Conservation (phyloP, 2,113 vertebrate genomes). For the Cephalopholis sonnerati region DNA sequence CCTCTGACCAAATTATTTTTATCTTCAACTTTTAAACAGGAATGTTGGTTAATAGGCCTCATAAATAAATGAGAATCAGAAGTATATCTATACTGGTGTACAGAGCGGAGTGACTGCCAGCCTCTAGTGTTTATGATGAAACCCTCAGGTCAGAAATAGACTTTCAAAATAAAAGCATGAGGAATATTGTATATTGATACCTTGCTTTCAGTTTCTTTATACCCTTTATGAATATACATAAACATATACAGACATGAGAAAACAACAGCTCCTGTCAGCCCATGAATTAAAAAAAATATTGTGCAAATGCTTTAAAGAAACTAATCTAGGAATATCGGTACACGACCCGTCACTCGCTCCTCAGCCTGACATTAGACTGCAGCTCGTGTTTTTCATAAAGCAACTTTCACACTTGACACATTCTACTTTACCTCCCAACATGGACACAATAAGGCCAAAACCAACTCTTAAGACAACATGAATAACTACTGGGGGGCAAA, state of each 20-base stretch:
- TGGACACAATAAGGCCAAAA: conserved; percentile 61
- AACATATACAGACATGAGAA: conserved; percentile 31
- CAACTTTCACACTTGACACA: conserved; percentile 33
- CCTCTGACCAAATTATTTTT: not conserved
- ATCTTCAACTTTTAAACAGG: not conserved
- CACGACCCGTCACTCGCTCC: not conserved
- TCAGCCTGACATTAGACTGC: conserved; percentile 25
- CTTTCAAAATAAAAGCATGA: conserved; percentile 29
- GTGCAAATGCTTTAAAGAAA: conserved; percentile 69
- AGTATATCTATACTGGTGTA: not conserved
- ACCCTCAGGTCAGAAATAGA: conserved; percentile 7
- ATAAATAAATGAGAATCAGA: conserved; percentile 8
- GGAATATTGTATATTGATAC: conserved; percentile 14
- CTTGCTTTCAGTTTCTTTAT: not conserved
- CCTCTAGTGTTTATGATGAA: conserved; percentile 2
- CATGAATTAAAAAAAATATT: conserved; percentile 40
- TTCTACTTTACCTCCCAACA: conserved; percentile 37
- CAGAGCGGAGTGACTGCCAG: not conserved
- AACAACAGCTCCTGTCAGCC: not conserved
- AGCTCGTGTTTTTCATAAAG: conserved; percentile 29
- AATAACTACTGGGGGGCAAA: conserved; percentile 16
- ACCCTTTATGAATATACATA: conserved; percentile 21
- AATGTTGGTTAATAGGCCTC: not conserved
- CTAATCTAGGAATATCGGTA: conserved; percentile 18
- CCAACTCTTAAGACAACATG: conserved; percentile 52